Evolutionary conservation across 2,888 invertebrate species (phyloP), one percentile per base, ranked within the genome.

Genomic region (Orthonychiurus folsomi): DNA sequence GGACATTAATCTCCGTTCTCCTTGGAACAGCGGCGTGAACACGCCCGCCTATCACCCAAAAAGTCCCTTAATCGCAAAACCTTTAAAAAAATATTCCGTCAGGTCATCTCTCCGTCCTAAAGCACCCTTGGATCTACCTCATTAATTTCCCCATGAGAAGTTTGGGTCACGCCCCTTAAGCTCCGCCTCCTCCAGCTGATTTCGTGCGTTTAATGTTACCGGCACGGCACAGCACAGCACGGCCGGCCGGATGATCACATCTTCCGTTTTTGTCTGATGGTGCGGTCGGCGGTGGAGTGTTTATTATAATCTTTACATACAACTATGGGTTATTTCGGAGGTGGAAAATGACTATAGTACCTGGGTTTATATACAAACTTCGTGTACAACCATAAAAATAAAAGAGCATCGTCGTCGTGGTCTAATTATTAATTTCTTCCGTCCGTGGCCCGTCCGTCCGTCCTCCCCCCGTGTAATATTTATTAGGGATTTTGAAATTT

Each of bases 1-100:
- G 37, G 37, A 37, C 37, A 37, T 37, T 37, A 37, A 37, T 37
- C 37, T 37, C 37, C 37, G n/a, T n/a, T n/a, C n/a, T n/a, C n/a
- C n/a, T n/a, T n/a, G n/a, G n/a, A n/a, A n/a, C n/a, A n/a, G n/a
- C 15, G 37, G 15, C 37, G 9, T 9, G 15, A 37, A 5, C 37
- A 37, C 5, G 9, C 37, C 5, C 37, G 37, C 37, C 37, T 37
- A 9, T 37, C 15, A 37, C 15, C 37, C 37, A 37, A 37, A 15
- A 15, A 37, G 37, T 37, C 37, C 37, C n/a, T n/a, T n/a, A n/a
- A n/a, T n/a, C n/a, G n/a, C n/a, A n/a, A n/a, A n/a, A n/a, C n/a
- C n/a, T 37, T 37, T 15, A 37, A 37, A 37, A 37, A 37, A 37
- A 9, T 37, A 37, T 37, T 37, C 15, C 15, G 5, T 37, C 37